Conservation (phyloP, 2,113 vertebrate genomes). For the Pachypanchax playfairii region DNA sequence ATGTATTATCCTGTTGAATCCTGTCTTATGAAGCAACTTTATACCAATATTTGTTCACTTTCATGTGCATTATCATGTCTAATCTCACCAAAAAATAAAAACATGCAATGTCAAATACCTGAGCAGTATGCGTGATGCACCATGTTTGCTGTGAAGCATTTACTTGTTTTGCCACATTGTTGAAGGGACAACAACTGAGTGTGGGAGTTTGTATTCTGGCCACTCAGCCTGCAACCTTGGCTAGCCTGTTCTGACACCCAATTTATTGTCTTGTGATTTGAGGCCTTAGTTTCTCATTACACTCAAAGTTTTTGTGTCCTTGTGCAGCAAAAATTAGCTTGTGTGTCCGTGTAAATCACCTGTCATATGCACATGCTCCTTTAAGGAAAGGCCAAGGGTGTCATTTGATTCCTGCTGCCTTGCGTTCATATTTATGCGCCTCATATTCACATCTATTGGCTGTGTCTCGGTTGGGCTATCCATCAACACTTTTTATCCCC, state of each 20-base stretch:
- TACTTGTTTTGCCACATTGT: slow-evolving; percentile 41
- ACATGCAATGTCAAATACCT: no score
- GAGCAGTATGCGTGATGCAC: background rate
- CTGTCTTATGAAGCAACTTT: no score
- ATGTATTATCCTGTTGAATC: no score
- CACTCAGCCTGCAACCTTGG: slow-evolving; percentile 75
- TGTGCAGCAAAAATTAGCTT: slow-evolving; percentile 82
- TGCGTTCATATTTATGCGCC: slow-evolving; percentile 98
- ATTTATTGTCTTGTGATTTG: slow-evolving; percentile 79
- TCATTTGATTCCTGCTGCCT: slow-evolving; percentile 83
- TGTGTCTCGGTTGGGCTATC: slow-evolving; percentile 91
- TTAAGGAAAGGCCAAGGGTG: slow-evolving; percentile 97
- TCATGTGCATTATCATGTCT: no score
- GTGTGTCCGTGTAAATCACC: slow-evolving; percentile 90
- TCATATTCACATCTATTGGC: slow-evolving; percentile 96
- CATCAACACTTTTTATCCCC: slow-evolving; percentile 97
- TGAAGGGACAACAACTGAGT: slow-evolving; percentile 22
- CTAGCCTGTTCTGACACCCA: slow-evolving; percentile 71
- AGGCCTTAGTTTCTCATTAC: slow-evolving; percentile 79
- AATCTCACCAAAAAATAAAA: no score
- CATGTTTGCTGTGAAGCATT: slow-evolving; percentile 6
- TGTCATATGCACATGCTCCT: slow-evolving; percentile 87
- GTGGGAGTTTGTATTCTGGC: slow-evolving; percentile 68
- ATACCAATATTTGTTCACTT: no score
- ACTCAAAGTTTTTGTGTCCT: slow-evolving; percentile 82